A percentile compares a stretch with the other conserved stretches of the same genome.
Evolutionary conservation across 2,797 vertebrate species (phyloP).

Genomic region (Babyrousa celebensis): DNA sequence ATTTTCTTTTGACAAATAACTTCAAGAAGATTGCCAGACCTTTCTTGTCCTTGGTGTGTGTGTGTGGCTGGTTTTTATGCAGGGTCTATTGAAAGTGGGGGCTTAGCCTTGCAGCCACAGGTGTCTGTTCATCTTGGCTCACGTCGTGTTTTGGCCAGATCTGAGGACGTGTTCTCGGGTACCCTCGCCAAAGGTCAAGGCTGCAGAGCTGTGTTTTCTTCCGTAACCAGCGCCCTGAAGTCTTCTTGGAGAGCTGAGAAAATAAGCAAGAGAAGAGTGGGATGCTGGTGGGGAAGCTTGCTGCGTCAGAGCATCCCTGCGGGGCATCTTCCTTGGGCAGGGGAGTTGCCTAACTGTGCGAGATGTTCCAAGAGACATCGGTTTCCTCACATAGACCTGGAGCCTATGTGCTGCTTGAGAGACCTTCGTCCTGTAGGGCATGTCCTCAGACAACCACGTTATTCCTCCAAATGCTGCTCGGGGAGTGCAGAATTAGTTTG

Average conservation of each 20-base stretch:
- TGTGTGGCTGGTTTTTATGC: not conserved
- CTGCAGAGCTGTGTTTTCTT: not conserved
- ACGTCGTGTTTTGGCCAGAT: not conserved
- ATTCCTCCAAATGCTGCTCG: too few relatives aligned
- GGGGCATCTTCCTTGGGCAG: not conserved
- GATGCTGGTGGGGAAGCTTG: not conserved
- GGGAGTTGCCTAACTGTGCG: not conserved
- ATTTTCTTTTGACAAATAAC: not conserved
- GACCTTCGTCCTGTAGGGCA: not conserved
- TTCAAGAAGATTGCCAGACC: not conserved
- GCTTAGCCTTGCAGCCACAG: not conserved
- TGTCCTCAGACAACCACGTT: conserved; percentile 12
- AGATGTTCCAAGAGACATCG: fast-evolving
- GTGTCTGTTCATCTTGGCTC: not conserved
- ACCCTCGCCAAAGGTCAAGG: not conserved
- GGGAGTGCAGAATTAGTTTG: not conserved
- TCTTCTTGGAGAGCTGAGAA: not conserved
- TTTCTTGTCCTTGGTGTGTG: not conserved
- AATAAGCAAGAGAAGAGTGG: not conserved
- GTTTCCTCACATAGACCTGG: not conserved
- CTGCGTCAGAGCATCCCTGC: not conserved
- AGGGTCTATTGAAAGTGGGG: not conserved
- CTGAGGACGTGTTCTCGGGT: not conserved
- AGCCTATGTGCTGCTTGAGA: not conserved
- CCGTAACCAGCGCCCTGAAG: not conserved